These are phyloP conservation scores for Haliaeetus leucogaster DNA, from an alignment of 2,113 vertebrate species.

Conservation along the genomic window DNA sequence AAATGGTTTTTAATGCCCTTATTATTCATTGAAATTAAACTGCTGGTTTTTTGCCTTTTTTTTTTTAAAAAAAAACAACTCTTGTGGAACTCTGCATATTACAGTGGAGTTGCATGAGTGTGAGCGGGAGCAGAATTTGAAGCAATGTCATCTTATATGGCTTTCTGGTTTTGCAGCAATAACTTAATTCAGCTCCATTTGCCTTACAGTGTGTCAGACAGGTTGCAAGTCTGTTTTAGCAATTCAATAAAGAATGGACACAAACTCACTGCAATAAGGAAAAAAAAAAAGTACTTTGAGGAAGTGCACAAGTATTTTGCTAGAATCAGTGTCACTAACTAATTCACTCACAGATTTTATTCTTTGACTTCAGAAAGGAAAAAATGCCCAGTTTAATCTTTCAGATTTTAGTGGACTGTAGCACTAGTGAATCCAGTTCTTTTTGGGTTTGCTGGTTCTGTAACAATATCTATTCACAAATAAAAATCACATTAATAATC, in stretches of 20 bases:
- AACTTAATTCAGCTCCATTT: background rate
- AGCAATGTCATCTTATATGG: background rate
- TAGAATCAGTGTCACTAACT: background rate
- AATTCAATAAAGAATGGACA: background rate
- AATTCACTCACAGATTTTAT: background rate
- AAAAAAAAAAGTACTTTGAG: background rate
- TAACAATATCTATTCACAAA: background rate
- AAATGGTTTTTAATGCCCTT: background rate
- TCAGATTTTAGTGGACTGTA: background rate
- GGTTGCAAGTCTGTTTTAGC: background rate
- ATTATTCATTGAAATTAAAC: background rate
- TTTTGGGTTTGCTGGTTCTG: background rate
- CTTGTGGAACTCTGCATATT: background rate
- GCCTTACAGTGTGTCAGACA: background rate
- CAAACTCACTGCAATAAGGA: background rate
- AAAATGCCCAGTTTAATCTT: background rate
- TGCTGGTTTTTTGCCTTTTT: background rate
- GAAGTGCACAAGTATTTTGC: background rate
- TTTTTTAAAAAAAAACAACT: background rate
- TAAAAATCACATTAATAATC: background rate
- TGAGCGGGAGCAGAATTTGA: background rate
- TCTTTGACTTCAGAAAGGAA: background rate
- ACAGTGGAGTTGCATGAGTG: background rate
- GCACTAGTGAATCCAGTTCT: background rate
- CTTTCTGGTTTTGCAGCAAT: background rate